Evolutionary conservation across 2,113 vertebrate species (phyloP), one percentile per base, ranked within the genome.

Genomic region (Scomber japonicus): DNA sequence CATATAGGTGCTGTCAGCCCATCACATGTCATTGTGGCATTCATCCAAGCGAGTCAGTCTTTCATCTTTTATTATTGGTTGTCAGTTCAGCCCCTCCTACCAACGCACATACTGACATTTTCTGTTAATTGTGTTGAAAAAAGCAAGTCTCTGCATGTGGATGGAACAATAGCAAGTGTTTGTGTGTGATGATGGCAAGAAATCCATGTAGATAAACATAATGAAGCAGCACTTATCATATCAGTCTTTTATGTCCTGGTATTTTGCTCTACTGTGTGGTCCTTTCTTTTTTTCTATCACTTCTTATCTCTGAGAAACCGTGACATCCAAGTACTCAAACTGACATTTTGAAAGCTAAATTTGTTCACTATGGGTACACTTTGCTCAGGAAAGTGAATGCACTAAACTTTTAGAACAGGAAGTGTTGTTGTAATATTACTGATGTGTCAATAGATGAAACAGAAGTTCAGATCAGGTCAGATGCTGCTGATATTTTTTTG

Each of bases 111-210:
- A 51, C 65, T 61, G 57, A n/a, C 31, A 56, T 35, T 56, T 16
- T 19, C 19, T 12, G 40, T 12, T 45, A 9, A 17, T 27, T 48
- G 60, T 66, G 40, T 57, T 75, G 75, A 45, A 73, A 71, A 27
- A 73, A 83, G 61, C 74, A 82, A 71, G 88, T 88, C 68, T 64
- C 73, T 73, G 72, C 65, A 65, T 51, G 77, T 19, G 24, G 24
- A 13, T 59, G 71, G 75, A 84, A 92, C 88, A 81, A 82, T 78
- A 72, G 64, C 45, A 61, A 79, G 46, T 78, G 80, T 74, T 66
- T 40, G 8, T 40, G 35, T 85, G 84, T 82, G 83, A 76, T 76
- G 65, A 68, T 71, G 66, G 62, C 78, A 82, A 88, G 46, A 74
- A 59, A 81, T 86, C 79, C 77, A 73, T 46, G 35, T 61, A 50